Evolutionary conservation across 2,113 vertebrate species (phyloP).

Genomic region (Heterochromis multidens): DNA sequence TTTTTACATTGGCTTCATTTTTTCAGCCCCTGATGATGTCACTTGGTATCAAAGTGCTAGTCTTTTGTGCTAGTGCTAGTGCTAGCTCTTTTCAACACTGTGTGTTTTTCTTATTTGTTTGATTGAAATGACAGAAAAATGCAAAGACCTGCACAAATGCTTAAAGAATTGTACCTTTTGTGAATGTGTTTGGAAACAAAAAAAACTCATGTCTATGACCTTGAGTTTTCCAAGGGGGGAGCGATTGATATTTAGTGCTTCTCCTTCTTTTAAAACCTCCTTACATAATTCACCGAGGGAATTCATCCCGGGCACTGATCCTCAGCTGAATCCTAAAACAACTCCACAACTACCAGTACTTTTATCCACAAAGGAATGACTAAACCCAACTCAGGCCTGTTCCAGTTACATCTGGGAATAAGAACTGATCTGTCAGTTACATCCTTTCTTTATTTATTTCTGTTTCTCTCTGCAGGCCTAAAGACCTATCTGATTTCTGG

Average conservation of each 20-base stretch:
- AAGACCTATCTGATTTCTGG: constrained; percentile 94
- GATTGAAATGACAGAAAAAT: not conserved
- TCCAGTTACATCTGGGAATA: not conserved
- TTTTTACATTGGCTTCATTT: not conserved
- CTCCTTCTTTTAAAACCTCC: not conserved
- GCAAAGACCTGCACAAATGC: not conserved
- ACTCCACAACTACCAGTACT: not conserved
- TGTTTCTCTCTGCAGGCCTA: constrained; percentile 76
- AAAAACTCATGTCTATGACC: constrained; percentile 5
- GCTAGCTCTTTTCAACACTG: not conserved
- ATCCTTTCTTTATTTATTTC: not conserved
- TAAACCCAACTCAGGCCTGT: not conserved
- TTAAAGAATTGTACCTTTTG: not conserved
- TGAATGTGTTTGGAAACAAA: not conserved
- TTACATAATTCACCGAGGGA: constrained; percentile 2
- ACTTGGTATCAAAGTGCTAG: not conserved
- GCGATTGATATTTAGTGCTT: constrained; percentile 24
- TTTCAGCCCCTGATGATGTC: not conserved
- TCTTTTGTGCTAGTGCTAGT: too few relatives aligned
- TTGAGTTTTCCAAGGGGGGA: constrained; percentile 2
- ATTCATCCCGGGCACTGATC: not conserved
- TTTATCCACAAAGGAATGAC: not conserved
- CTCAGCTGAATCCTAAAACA: constrained; percentile 26
- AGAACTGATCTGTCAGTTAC: not conserved
- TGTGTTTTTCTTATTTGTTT: not conserved